These are phyloP conservation scores for Laticauda colubrina DNA, from an alignment of 2,113 vertebrate species.

Conservation along the genomic window DNA sequence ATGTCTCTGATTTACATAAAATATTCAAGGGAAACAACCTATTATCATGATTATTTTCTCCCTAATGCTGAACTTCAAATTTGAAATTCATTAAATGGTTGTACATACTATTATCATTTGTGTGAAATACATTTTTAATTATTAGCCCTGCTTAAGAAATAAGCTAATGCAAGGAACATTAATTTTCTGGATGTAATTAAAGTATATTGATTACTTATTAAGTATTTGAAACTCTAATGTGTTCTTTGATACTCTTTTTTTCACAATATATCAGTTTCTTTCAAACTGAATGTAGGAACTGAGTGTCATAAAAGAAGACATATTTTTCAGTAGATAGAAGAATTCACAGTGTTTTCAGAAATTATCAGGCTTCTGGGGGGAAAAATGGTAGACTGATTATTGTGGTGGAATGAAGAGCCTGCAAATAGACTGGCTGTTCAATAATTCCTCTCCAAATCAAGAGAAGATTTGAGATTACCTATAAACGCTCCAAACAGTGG, in stretches of 20 bases:
- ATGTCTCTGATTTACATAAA: constrained; percentile 78
- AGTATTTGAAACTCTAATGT: constrained; percentile 60
- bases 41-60: constrained; percentile 77
- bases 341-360: neutral
- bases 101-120: constrained; percentile 72
- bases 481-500: neutral
- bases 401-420: neutral
- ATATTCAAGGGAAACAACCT: constrained; percentile 75
- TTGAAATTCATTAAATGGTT: constrained; percentile 76
- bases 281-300: constrained; percentile 62
- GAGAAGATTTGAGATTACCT: neutral
- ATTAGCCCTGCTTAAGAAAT: constrained; percentile 57
- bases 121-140: constrained; percentile 69
- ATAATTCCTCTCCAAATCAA: neutral
- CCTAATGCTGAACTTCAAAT: constrained; percentile 75
- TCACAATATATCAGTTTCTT: constrained; percentile 58
- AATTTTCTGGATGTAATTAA: constrained; percentile 64
- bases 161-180: constrained; percentile 67
- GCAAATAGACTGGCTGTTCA: neutral
- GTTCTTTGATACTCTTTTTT: constrained; percentile 76
- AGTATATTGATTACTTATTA: constrained; percentile 55
- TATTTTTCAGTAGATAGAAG: neutral
- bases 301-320: constrained; percentile 32
- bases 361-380: neutral
- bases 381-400: neutral